Percentiles rank a stretch among this genome's conserved stretches.
phyloP scores from a whole-genome alignment of 2,888 invertebrate species.

The Eustalomyia histrio region DNA sequence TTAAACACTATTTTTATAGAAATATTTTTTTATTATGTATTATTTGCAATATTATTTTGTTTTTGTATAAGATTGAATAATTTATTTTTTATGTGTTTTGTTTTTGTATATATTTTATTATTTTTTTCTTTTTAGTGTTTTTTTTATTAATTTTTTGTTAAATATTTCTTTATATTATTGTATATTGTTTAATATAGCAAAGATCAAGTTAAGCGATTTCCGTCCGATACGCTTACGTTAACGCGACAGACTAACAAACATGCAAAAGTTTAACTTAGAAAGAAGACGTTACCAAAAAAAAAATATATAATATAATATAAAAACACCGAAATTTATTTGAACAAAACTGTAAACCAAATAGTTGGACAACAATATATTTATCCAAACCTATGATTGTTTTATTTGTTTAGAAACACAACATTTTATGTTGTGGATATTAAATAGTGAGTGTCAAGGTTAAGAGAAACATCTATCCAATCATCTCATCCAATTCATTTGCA shows the following conservation, averaged over 20 bases:
- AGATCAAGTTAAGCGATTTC: conserved; percentile 58
- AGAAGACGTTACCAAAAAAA: conserved; percentile 73
- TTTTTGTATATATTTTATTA: conserved; percentile 6
- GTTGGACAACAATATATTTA: conserved; percentile 5
- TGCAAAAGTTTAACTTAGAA: conserved; percentile 73
- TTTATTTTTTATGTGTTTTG: conserved; percentile 20
- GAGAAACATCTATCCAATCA: conserved; percentile 51
- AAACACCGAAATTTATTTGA: neutral
- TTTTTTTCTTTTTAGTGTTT: conserved; percentile 30
- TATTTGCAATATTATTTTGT: conserved; percentile 8
- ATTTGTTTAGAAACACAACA: conserved; percentile 40
- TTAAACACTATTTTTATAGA: conserved; percentile 17
- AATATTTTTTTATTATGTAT: conserved; percentile 13
- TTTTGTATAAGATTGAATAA: conserved; percentile 33
- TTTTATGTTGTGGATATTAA: conserved; percentile 52
- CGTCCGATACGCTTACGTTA: conserved; percentile 76
- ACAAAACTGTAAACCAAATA: conserved; percentile 42
- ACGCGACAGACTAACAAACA: conserved; percentile 75
- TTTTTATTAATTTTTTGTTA: conserved; percentile 13
- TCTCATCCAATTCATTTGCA: conserved; percentile 32
- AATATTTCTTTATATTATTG: conserved; percentile 23
- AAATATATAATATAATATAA: conserved; percentile 20
- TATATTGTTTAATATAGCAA: conserved; percentile 29
- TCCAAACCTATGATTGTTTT: conserved; percentile 28
- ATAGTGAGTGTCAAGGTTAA: conserved; percentile 79